A percentile compares a stretch with the other conserved stretches of the same genome.
Conservation (phyloP, 2,888 invertebrate species). For the Oscheius sp. region DNA sequence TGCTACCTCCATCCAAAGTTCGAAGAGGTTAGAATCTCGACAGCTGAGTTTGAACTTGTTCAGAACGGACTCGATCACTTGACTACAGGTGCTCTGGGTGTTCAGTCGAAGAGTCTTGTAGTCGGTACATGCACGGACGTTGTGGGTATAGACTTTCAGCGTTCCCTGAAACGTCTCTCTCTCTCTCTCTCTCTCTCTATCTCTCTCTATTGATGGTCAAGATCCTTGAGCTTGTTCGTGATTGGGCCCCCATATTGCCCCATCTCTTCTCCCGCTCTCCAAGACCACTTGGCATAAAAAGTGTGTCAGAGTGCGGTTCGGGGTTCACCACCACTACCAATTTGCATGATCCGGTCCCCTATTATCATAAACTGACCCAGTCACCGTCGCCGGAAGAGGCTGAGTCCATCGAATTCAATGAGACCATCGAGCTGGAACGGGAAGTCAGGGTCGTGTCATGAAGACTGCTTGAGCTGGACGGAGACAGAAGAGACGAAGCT, state of each 20-base stretch:
- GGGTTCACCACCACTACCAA: background rate
- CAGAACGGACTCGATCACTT: conserved; percentile 86
- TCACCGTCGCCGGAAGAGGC: conserved; percentile 48
- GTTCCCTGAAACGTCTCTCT: conserved; percentile 81
- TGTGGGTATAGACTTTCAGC: conserved; percentile 89
- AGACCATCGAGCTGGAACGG: conserved; percentile 61
- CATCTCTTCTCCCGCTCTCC: background rate
- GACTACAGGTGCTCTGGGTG: conserved; percentile 84
- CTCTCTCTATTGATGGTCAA: background rate
- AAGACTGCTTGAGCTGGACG: conserved; percentile 39
- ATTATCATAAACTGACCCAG: conserved; percentile 26
- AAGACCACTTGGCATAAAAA: conserved; percentile 21
- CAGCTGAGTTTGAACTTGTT: conserved; percentile 80
- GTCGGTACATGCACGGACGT: conserved; percentile 90
- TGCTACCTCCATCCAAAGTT: conserved; percentile 84
- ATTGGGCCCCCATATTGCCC: background rate
- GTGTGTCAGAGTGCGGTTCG: conserved; percentile 2
- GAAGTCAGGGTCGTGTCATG: conserved; percentile 52
- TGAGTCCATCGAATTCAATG: conserved; percentile 62
- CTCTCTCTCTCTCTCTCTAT: too few relatives aligned
- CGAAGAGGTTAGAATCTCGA: conserved; percentile 87
- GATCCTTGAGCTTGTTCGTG: too few relatives aligned
- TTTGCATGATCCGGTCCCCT: conserved; percentile 23
- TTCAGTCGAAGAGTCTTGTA: conserved; percentile 93
- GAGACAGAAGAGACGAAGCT: conserved; percentile 29